Conservation (phyloP, 2,888 invertebrate genomes). For the Ophion costatus region DNA sequence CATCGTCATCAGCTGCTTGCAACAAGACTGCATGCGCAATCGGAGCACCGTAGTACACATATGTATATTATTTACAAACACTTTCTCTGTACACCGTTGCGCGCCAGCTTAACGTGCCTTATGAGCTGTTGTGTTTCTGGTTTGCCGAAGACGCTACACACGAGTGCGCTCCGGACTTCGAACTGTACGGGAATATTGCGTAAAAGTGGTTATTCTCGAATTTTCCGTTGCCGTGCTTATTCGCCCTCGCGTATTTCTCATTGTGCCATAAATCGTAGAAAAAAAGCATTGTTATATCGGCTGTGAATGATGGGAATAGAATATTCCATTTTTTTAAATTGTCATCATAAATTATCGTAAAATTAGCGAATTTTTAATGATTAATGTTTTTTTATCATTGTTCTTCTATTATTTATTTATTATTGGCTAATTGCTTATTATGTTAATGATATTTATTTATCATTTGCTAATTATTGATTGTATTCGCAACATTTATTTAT, state of each 20-base stretch:
- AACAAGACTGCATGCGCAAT: slow-evolving; percentile 51
- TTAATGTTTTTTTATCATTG: too few relatives aligned
- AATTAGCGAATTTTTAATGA: neutral
- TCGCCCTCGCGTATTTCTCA: neutral
- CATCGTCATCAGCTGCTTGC: slow-evolving; percentile 56
- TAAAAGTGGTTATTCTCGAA: slow-evolving; percentile 4
- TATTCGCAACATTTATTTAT: too few relatives aligned
- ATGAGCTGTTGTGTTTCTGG: slow-evolving; percentile 14
- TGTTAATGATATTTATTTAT: too few relatives aligned
- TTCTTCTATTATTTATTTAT: too few relatives aligned
- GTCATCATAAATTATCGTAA: neutral
- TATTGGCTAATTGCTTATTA: too few relatives aligned
- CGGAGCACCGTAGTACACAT: slow-evolving; percentile 34
- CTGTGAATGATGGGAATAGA: neutral
- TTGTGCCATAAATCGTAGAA: neutral
- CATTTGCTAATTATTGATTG: too few relatives aligned
- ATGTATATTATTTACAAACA: slow-evolving; percentile 46
- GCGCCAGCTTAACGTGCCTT: slow-evolving; percentile 39
- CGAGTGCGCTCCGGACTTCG: slow-evolving; percentile 28
- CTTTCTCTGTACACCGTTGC: slow-evolving; percentile 59
- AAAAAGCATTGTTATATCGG: neutral
- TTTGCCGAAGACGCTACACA: slow-evolving; percentile 32
- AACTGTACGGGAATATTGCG: slow-evolving; percentile 20
- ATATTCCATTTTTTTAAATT: neutral
- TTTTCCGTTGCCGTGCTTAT: neutral